Evolutionary conservation across 2,797 vertebrate genomes (phyloP), one percentile per base, ranked within the genome.

Genomic region (Myotis pilosus): DNA sequence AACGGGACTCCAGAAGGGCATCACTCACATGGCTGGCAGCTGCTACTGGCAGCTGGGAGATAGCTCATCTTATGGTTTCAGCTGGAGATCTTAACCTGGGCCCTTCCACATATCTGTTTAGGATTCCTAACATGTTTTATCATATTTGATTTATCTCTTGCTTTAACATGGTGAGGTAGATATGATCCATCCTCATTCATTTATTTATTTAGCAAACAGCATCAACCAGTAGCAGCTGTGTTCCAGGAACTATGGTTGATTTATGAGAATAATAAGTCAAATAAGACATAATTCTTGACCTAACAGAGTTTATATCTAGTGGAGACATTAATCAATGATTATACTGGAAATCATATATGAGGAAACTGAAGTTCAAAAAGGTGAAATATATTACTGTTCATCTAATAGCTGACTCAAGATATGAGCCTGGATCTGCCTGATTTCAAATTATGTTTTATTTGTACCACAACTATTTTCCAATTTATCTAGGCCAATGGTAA

Each of bases 191-290:
- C 23, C n/a, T 53, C 12, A 57, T 74, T 82, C 69, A 74, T 49
- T 90, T 47, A 44, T 25, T 92, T 60, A 91, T 72, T 93, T 41
- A 89, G 28, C 36, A 86, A 93, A 92, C 38, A 69, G 5, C 9
- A 84, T 38, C 51, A 49, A 30, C 64, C n/a, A 89, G 12, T 64
- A 75, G 19, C 69, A 66, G 81, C 41, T 44, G 1, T 68, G 5
- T 44, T 25, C 49, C 38, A 57, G n/a, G 75, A 84, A 28, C 25
- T 91, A 23, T 72, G 23, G 13, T 64, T 64, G 60, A 83, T 53
- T 92, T 72, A 68, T 64, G n/a, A 82, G 6, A 57, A 71, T 66
- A 57, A 76, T 64, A 49, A 74, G 5, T 44, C 68, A 60, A 89
- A 23, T 57, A 79, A 75, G 4, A 79, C 53, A 86, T 33, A 83